Evolutionary conservation across 92 coral and sea anemone genomes (phyloP).

Genomic region (Porites divaricata): DNA sequence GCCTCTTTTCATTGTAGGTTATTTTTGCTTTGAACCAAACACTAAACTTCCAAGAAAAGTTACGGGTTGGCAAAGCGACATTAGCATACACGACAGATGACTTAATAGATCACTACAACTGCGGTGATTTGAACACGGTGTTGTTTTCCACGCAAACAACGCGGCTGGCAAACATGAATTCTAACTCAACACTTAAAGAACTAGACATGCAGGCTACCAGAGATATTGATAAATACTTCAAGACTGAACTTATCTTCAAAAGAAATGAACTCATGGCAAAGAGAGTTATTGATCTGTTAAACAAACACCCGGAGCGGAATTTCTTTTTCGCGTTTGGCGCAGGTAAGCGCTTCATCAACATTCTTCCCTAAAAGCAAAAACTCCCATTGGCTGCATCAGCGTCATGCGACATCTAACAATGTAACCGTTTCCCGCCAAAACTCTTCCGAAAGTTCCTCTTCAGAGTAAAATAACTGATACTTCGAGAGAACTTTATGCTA

Average conservation of each 20-base stretch:
- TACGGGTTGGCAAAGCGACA: slow-evolving; percentile 83
- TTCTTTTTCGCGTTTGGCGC: slow-evolving; percentile 99
- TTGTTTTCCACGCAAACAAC: slow-evolving; percentile 80
- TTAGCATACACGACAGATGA: slow-evolving; percentile 91
- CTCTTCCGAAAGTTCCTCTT: too few species aligned
- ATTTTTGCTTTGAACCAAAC: slow-evolving; percentile 93
- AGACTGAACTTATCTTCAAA: slow-evolving; percentile 82
- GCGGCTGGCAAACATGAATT: slow-evolving; percentile 61
- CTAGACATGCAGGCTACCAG: slow-evolving; percentile 67
- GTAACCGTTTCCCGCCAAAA: too few species aligned
- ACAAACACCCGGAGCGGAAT: slow-evolving; percentile 72
- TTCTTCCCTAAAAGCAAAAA: too few species aligned
- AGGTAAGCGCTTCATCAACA: slow-evolving; percentile 60
- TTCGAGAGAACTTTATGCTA: too few species aligned
- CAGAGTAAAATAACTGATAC: too few species aligned
- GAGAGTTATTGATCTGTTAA: slow-evolving; percentile 80
- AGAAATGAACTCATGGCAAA: slow-evolving; percentile 90
- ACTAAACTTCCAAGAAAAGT: slow-evolving; percentile 83
- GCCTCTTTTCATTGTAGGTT: slow-evolving; percentile 62
- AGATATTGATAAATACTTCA: slow-evolving; percentile 81
- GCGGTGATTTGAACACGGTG: slow-evolving; percentile 93
- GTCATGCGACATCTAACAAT: too few species aligned
- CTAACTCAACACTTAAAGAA: slow-evolving; percentile 65
- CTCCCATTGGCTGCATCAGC: too few species aligned
- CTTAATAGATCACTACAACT: slow-evolving; percentile 92